Base-by-base conservation (phyloP, 2,888 invertebrate genomes). In the Oxycera nigricornis region DNA sequence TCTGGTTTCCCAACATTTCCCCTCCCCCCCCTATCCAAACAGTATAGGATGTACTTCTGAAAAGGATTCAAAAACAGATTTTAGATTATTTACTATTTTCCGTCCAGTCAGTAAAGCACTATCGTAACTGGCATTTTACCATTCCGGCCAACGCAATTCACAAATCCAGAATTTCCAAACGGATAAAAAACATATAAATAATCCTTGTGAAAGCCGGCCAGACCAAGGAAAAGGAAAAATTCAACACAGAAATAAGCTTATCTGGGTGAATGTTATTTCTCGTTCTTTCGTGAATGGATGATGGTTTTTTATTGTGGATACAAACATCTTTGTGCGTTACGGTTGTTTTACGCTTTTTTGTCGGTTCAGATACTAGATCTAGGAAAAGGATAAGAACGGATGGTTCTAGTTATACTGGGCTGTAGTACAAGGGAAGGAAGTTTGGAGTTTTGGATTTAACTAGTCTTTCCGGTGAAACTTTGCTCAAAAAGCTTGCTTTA, bases 41-140 rank as follows among this genome's bases (percentile, higher is more conserved):
- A 46, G 11, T 68, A n/a, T 50, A n/a, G n/a, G 67, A 28, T 28
- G 24, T 68, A 7, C 7, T 35, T 39, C 9, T 70, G 22, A 17
- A 52, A 30, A 68, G 50, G 52, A 46, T 52, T 68, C 68, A 70
- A 70, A 70, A 70, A 70, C 70, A 55, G 46, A 70, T 70, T 70
- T 70, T 22, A 70, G 52, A 70, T 70, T 70, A 70, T 70, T 70
- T 70, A 70, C 70, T 70, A 52, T 70, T 70, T 35, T 70, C 70
- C 70, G 31, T 55, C 70, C 55, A 46, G 70, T 17, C 17, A 68
- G 20, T 59, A 14, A n/a, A n/a, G n/a, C n/a, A n/a, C n/a, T n/a
- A n/a, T n/a, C n/a, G 14, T 46, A 46, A 46, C 46, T 7, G 17
- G 2, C 17, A 46, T 46, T 17, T 55, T 31, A 41, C 22, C 24